Percentiles rank a stretch among this genome's conserved stretches.
Conservation (phyloP, 2,888 invertebrate species). For the Drosophila lacicola region DNA sequence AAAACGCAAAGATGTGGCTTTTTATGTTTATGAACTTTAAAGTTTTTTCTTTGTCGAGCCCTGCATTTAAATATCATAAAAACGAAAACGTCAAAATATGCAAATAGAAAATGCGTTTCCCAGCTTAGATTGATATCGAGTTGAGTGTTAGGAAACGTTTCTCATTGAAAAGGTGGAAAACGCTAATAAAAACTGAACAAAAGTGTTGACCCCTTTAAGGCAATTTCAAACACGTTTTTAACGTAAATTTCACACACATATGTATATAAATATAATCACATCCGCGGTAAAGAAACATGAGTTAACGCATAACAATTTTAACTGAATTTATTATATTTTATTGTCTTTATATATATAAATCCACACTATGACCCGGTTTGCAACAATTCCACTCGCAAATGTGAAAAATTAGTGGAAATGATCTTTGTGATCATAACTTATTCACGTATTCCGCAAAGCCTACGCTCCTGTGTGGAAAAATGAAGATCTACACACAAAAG, state of each 20-base stretch:
- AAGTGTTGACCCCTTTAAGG: conserved; percentile 15
- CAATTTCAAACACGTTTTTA: conserved; percentile 38
- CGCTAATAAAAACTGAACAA: conserved; percentile 18
- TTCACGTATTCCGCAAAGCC: too few species aligned
- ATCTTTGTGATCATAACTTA: too few species aligned
- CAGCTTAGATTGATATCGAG: conserved; percentile 18
- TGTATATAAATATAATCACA: background rate
- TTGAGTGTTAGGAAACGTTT: conserved; percentile 24
- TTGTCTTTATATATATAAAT: too few species aligned
- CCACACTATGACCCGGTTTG: too few species aligned
- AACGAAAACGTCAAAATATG: conserved; percentile 24
- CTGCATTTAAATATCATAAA: conserved; percentile 19
- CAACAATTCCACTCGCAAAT: too few species aligned
- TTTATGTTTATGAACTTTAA: conserved; percentile 1
- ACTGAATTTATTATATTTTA: too few species aligned
- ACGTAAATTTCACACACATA: conserved; percentile 22
- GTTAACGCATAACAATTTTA: too few species aligned
- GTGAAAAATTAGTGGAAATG: too few species aligned
- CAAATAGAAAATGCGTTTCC: conserved; percentile 29
- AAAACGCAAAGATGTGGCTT: conserved; percentile 3
- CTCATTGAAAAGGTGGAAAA: conserved; percentile 13
- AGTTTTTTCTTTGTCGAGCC: conserved; percentile 1
- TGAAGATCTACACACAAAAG: too few species aligned
- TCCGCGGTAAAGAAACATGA: too few species aligned
- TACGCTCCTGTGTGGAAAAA: too few species aligned